phyloP scores from a whole-genome alignment of 2,797 vertebrate genomes.

The Lateolabrax maculatus region DNA sequence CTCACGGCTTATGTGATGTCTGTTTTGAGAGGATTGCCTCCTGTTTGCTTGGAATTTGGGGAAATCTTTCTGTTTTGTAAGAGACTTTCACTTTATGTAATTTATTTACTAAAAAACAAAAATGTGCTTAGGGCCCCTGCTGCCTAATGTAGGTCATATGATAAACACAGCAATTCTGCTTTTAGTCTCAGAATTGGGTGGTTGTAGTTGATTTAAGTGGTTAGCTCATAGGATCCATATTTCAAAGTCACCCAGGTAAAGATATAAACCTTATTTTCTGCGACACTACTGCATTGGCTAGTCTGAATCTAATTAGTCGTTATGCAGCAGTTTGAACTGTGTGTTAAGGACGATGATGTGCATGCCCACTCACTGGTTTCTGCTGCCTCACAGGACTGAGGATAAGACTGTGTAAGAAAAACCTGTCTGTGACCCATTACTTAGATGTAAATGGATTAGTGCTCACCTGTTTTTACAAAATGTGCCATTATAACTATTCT shows the following conservation, averaged over 20 bases:
- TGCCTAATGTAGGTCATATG: constrained; percentile 4
- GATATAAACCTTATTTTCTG: not conserved
- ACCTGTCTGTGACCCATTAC: not conserved
- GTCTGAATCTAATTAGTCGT: not conserved
- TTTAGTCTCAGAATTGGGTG: not conserved
- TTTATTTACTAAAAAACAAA: not conserved
- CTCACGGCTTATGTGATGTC: constrained; percentile 50
- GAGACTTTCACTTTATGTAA: constrained; percentile 11
- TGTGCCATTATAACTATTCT: not conserved
- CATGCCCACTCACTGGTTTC: not conserved
- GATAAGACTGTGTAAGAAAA: constrained; percentile 9
- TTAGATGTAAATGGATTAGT: not conserved
- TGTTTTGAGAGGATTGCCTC: constrained; percentile 50
- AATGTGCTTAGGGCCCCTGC: not conserved
- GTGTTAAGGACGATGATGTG: constrained; percentile 1
- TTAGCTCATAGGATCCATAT: not conserved
- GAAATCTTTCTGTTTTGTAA: constrained; percentile 7
- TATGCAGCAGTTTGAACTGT: not conserved
- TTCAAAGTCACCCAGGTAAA: not conserved
- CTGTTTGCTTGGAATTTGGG: constrained; percentile 3
- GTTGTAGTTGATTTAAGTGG: not conserved
- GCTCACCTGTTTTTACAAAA: not conserved
- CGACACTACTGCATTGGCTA: not conserved
- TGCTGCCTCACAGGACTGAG: constrained; percentile 1
- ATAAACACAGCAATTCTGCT: constrained; percentile 17